These are phyloP conservation scores for Streptopelia turtur DNA, from an alignment of 2,797 vertebrate genomes.

Conservation along the genomic window DNA sequence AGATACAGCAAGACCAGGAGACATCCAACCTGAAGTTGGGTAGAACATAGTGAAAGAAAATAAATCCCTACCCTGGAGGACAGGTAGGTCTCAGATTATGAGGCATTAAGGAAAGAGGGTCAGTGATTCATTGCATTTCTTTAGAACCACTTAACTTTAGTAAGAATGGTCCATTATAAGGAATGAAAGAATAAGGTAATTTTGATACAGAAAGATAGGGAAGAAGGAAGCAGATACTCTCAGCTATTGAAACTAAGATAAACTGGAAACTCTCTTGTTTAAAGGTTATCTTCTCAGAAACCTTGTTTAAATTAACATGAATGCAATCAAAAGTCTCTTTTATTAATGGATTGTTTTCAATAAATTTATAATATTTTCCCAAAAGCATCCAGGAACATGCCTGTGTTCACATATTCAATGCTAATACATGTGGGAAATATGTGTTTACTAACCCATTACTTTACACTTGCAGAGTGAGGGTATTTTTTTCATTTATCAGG, in stretches of 20 bases:
- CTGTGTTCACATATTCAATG: neutral
- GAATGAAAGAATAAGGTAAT: neutral
- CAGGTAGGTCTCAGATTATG: fast-evolving
- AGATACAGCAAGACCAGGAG: neutral
- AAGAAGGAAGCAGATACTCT: neutral
- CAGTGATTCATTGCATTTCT: neutral
- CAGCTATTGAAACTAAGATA: neutral
- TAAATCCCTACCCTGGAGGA: neutral
- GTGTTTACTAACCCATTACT: neutral
- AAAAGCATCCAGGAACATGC: neutral
- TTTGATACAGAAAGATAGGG: neutral
- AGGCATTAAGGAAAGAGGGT: neutral
- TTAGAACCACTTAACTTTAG: neutral
- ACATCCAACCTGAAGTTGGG: neutral
- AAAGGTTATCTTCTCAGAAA: neutral
- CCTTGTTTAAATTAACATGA: neutral
- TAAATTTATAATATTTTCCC: neutral
- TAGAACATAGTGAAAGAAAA: neutral
- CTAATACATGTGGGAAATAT: neutral
- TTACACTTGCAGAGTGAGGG: neutral
- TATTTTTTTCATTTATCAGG: neutral
- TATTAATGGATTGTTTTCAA: neutral
- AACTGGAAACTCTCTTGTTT: neutral
- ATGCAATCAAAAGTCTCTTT: neutral
- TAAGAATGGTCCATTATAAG: neutral